Evolutionary conservation across 1,140 invertebrate genomes (phyloP), one percentile per base, ranked within the genome.

Genomic region (Xylocopa sonorina): DNA sequence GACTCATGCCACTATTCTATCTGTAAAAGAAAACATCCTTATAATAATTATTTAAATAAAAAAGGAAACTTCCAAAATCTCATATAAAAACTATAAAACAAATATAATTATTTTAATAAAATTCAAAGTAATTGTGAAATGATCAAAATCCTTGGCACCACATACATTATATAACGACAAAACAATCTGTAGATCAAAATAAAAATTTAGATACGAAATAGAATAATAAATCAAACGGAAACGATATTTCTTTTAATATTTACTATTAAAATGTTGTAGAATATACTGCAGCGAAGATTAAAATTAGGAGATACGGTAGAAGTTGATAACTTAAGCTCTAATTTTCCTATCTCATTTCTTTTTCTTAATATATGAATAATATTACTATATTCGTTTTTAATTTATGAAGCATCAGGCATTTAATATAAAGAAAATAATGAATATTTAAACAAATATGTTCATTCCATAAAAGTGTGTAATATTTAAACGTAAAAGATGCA

Each of bases 1-100:
- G 92, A 93, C 91, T 92, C 92, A 93, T 93, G 91, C 92, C 92
- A 93, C 92, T 93, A 93, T 93, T 91, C 92, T 92, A 89, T 91
- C 92, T 93, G 87, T 27, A 91, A 91, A 55, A 46, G 74, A 82
- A 74, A 46, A 76, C 80, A 60, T 27, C 60, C 62, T 55, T 73
- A 3, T 27, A 7, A n/a, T 62, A 32, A 48, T 48, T 46, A 34
- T 27, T 71, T 16, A 57, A 53, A 41, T 32, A 38, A 9, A 43
- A 32, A 21, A 1, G 16, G 2, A 38, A 62, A 57, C 21, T 24
- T 10, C 24, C 24, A 29, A 43, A 24, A 27, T 50, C 58, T 51
- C 10, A 63, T 29, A 12, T 1, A 41, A 32, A 51, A 46, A 48
- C 7, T 76, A 6, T 21, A 6, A 68, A 41, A 53, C 10, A n/a